Evolutionary conservation across 2,113 vertebrate genomes (phyloP).

Genomic region (Sarotherodon lohbergeri): DNA sequence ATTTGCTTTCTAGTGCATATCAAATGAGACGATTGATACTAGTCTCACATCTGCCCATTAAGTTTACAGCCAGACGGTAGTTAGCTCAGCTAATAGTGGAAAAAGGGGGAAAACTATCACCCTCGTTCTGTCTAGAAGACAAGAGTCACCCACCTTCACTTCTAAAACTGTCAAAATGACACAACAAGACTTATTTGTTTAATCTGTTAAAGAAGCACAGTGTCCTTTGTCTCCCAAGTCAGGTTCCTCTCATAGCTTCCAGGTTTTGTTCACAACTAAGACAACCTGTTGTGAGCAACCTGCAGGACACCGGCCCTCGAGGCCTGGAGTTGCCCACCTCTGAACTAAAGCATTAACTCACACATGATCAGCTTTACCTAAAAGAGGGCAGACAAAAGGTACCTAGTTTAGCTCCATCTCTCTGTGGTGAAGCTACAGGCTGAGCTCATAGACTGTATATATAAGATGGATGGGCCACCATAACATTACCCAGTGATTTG

Average conservation of each 20-base stretch:
- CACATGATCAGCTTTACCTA: not conserved
- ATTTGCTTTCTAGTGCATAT: not conserved
- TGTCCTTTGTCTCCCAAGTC: not conserved
- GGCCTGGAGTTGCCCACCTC: not conserved
- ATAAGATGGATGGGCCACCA: not conserved
- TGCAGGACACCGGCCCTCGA: not conserved
- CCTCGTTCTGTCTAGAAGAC: not conserved
- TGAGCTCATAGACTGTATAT: not conserved
- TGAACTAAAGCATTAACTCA: not conserved
- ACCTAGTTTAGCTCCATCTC: not conserved
- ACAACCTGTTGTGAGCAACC: not conserved
- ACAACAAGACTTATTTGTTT: not conserved
- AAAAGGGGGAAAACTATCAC: not conserved
- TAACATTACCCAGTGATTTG: not conserved
- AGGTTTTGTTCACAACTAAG: not conserved
- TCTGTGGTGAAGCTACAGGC: not conserved
- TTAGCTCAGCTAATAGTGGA: not conserved
- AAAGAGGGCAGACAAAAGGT: not conserved
- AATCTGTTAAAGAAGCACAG: not conserved
- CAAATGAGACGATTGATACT: not conserved
- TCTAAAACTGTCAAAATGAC: not conserved
- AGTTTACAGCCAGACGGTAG: not conserved
- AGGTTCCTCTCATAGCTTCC: not conserved
- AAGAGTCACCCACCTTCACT: too few relatives aligned
- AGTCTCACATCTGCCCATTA: not conserved